Base-by-base conservation (phyloP, 2,888 invertebrate genomes). In the Pocota personata region DNA sequence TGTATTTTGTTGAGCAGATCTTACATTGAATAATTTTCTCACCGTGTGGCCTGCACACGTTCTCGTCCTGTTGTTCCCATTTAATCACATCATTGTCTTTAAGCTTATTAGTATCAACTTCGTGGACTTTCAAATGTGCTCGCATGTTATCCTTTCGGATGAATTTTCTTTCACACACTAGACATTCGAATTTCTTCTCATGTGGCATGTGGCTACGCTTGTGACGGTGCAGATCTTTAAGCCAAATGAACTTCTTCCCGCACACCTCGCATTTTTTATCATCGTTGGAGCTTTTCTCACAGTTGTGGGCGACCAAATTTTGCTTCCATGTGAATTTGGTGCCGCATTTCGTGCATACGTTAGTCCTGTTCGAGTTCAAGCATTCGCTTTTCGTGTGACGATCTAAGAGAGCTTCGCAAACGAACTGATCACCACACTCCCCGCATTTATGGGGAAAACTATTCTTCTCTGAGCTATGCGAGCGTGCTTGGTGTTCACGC, bases 171-270 rank as follows among this genome's bases (percentile, higher is more conserved):
- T 94, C 92, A 87, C 95, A 95, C 30, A 93, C 90, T 5, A 93
- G 92, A 87, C 95, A 95, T 88, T 94, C 93, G 87, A 93, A 94
- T 57, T 92, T 92, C 86, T 94, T 94, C 67, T 93, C 93, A 48
- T 92, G 90, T 0, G 93, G 93, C 89, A 93, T 93, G 90, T 95
- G 95, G n/a, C 94, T 92, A 88, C 94, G 94, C 21, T 94, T 93
- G 90, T 96, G 96, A 64, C 95, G 94, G 0, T 94, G 94, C 8
- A 96, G 92, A 88, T 94, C 94, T 87, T 95, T 95, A 62, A 94
- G 94, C 91, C 95, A 95, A 90, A 88, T 93, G 91, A 95, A 96
- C 5, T 93, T 93, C 90, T 95, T 95, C 32, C 94, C 94, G 89
- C 96, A 96, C 4, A 94, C 94, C 32, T 94, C 93, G 90, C 95